Evolutionary conservation across 2,888 invertebrate genomes (phyloP).

Genomic region (Cyaniris semiargus): DNA sequence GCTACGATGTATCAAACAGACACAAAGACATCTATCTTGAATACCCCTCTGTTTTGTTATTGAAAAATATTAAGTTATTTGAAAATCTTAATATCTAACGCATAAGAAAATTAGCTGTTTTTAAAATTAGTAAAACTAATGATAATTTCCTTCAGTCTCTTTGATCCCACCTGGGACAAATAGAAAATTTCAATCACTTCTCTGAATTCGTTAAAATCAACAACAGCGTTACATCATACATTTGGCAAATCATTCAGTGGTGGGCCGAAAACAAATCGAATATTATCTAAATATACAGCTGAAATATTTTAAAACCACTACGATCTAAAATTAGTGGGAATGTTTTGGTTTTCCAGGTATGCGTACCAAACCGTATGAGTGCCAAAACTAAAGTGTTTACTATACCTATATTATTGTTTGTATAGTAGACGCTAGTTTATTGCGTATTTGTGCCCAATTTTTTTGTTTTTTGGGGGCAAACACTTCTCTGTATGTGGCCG

Average conservation of each 20-base stretch:
- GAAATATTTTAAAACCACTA: conserved; percentile 16
- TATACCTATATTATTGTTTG: conserved; percentile 4
- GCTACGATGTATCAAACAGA: no score
- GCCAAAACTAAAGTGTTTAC: conserved; percentile 10
- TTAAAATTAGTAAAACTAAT: neutral
- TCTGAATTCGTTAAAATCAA: conserved; percentile 3
- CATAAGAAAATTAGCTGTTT: neutral
- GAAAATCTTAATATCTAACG: no score
- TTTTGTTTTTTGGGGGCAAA: neutral
- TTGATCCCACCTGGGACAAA: neutral
- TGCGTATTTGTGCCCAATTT: neutral
- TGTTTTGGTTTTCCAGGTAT: conserved; percentile 15
- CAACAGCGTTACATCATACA: neutral
- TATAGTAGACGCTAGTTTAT: neutral
- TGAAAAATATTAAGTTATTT: no score
- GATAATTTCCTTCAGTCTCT: neutral
- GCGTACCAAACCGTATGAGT: neutral
- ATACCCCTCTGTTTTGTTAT: no score
- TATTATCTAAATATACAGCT: conserved; percentile 13
- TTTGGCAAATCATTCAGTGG: conserved; percentile 13
- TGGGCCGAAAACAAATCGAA: conserved; percentile 20
- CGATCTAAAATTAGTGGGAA: conserved; percentile 8
- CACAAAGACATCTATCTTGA: no score
- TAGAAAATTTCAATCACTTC: neutral
- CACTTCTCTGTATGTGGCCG: no score